Base-by-base conservation (phyloP, 2,113 vertebrate species). In the Brachyhypopomus occidentalis region DNA sequence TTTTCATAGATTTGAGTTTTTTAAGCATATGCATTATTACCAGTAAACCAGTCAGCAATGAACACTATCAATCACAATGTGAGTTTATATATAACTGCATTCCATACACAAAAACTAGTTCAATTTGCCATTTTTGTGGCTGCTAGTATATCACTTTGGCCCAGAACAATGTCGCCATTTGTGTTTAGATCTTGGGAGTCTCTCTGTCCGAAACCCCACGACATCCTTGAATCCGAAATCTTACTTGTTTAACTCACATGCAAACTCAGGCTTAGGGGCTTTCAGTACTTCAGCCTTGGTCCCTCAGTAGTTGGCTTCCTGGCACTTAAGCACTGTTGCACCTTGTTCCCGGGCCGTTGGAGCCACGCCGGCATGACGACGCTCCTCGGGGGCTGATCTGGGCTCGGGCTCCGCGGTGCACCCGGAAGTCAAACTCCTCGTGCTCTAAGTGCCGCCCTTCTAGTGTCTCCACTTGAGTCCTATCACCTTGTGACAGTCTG, bases 401-500 rank as follows among this genome's bases (percentile, higher is more conserved):
- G 34, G 67, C 72, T 69, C 72, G 75, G 72, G 63, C 62, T 75
- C 30, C 41, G 59, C 5, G 63, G 60, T 66, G 56, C 63, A 81
- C 72, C 80, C 80, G 80, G 80, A 81, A 81, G 72, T 81, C 73
- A 75, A 80, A 60, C 80, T 81, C 64, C 72, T 81, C 69, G 64
- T 79, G 80, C 83, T 79, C 78, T 76, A 84, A 84, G 75, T 78
- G 52, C 79, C 67, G 70, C 79, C 86, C 87, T 73, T 27, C 85
- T 73, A 87, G 89, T 87, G 86, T 84, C 73, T 87, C 82, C 83
- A 81, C 89, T 90, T 75, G 8, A 87, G 83, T 86, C 88, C 85
- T 86, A 85, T 90, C 88, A 79, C 71, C 9, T 82, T 73, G 83
- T 90, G 91, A 90, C 90, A 88, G 84, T 84, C 89, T 90, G 90